Evolutionary conservation across 1,140 invertebrate species (phyloP).

Genomic region (Camponotus floridanus): DNA sequence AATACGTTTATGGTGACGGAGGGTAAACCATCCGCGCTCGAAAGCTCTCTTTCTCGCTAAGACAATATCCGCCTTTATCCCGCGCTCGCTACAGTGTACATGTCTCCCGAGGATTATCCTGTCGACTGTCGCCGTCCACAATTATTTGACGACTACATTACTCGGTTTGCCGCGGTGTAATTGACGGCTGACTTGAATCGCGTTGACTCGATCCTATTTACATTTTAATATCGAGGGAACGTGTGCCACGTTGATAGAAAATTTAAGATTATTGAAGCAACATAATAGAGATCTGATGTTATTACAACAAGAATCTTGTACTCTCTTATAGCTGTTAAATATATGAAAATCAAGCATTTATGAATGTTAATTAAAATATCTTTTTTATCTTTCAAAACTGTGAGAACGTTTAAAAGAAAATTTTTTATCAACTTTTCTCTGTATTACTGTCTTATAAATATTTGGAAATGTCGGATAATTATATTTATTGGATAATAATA

Average conservation of each 20-base stretch:
- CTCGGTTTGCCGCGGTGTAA: slow-evolving; percentile 38
- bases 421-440: neutral
- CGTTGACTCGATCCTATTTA: slow-evolving; percentile 4
- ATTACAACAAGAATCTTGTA: neutral
- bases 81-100: slow-evolving; percentile 27
- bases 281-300: neutral
- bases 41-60: slow-evolving; percentile 77
- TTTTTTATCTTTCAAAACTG: neutral
- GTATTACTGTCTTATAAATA: neutral
- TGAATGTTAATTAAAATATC: neutral
- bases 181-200: slow-evolving; percentile 16
- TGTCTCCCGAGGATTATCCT: slow-evolving; percentile 63
- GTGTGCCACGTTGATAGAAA: neutral
- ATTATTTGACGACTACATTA: slow-evolving; percentile 70
- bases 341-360: neutral
- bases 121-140: slow-evolving; percentile 59
- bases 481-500: no score
- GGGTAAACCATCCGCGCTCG: slow-evolving; percentile 75
- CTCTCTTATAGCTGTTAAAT: neutral
- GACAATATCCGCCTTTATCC: slow-evolving; percentile 74
- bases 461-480: neutral
- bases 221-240: slow-evolving; percentile 18
- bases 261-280: slow-evolving; percentile 8
- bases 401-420: neutral
- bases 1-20: slow-evolving; percentile 81